Percentiles rank a stretch among this genome's conserved stretches.
Evolutionary conservation across 2,797 vertebrate genomes (phyloP).

Genomic region (Xiphorhynchus erythropygius): DNA sequence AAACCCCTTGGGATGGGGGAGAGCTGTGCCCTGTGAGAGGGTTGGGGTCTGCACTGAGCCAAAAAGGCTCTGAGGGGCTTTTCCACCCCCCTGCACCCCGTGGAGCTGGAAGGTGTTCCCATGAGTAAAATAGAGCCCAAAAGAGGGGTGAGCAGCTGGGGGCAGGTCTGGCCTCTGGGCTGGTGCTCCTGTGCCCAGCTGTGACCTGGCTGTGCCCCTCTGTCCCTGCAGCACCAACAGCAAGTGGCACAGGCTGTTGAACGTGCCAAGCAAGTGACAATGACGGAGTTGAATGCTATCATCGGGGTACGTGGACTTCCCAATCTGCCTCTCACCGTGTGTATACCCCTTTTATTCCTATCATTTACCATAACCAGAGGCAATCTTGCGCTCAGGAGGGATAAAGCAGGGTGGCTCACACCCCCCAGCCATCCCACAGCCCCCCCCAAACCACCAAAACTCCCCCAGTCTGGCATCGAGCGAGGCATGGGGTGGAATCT

Average conservation of each 20-base stretch:
- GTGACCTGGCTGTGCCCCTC: not conserved
- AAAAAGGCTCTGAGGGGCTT: not conserved
- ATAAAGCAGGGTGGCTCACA: conserved; percentile 15
- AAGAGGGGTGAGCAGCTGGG: not conserved
- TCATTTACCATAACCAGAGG: conserved; percentile 79
- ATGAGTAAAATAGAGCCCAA: accelerated
- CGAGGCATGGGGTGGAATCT: accelerated
- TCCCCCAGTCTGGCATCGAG: accelerated
- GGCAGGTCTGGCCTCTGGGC: accelerated
- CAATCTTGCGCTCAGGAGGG: conserved; percentile 74
- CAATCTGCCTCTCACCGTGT: conserved; percentile 98
- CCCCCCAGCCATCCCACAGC: accelerated
- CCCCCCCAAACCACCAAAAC: not conserved
- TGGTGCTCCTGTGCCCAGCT: not conserved
- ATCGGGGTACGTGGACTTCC: conserved; percentile 99
- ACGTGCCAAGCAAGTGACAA: conserved; percentile 96
- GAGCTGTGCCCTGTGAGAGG: not conserved
- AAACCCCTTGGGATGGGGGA: not conserved
- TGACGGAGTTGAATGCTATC: conserved; percentile 98
- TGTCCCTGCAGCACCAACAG: conserved; percentile 88
- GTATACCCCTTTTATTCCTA: conserved; percentile 92
- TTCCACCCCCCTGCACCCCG: accelerated
- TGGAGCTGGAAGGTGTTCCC: accelerated
- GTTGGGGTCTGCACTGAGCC: not conserved
- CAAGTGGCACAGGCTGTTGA: conserved; percentile 97